Conservation (phyloP, 2,888 invertebrate genomes). For the Galeruca laticollis region DNA sequence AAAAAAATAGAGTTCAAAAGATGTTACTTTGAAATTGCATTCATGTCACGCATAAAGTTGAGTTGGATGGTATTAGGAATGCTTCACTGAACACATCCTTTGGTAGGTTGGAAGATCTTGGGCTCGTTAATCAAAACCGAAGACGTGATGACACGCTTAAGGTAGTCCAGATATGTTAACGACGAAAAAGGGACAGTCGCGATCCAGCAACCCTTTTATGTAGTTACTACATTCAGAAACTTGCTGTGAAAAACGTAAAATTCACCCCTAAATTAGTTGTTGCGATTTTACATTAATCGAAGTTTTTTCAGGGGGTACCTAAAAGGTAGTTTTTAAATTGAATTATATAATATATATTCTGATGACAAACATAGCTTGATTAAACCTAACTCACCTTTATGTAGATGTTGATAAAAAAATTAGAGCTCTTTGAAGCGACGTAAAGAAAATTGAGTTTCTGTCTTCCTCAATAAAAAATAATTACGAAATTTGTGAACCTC, state of each 20-base stretch:
- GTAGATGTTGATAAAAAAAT: no score
- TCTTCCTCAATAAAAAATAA: no score
- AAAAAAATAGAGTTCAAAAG: constrained; percentile 6
- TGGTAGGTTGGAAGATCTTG: constrained; percentile 12
- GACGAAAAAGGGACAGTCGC: constrained; percentile 15
- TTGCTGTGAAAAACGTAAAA: neutral
- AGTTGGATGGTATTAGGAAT: constrained; percentile 26
- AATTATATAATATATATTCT: no score
- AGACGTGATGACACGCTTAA: constrained; percentile 26
- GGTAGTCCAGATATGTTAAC: constrained; percentile 26
- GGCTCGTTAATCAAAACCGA: constrained; percentile 26
- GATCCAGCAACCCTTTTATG: neutral
- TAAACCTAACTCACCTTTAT: no score
- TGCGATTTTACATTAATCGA: no score
- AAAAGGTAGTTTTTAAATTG: no score
- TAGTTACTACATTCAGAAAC: neutral
- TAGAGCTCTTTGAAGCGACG: no score
- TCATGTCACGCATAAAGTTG: constrained; percentile 27
- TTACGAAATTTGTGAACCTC: no score
- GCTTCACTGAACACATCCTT: constrained; percentile 17
- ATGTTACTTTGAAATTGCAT: constrained; percentile 14
- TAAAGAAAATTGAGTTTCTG: no score
- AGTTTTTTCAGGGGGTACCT: no score
- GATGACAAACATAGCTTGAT: no score
- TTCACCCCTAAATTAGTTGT: neutral